Evolutionary conservation across 2,888 invertebrate species (phyloP), one percentile per base, ranked within the genome.

Genomic region (Hemistola chrysoprasaria): DNA sequence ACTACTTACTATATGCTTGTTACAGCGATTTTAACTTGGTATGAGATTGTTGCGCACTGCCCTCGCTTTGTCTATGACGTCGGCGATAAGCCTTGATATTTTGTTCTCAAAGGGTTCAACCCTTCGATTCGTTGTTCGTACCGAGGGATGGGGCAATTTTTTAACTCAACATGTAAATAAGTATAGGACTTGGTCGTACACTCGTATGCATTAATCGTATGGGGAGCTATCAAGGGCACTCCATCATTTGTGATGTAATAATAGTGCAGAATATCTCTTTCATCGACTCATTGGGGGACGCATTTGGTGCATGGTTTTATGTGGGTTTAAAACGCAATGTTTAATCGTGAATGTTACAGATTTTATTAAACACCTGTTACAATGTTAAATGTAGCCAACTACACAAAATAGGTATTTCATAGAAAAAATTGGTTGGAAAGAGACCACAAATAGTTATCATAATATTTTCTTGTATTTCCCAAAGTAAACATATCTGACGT

Each of bases 151-250:
- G 86, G 79, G 80, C 78, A 65, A 63, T 71, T 76, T 84, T 82
- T 84, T 82, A 83, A 80, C 83, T 75, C 69, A 72, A 80, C 81
- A 87, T 86, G 80, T 85, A 84, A 86, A 87, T 88, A 80, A 81
- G 78, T 79, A 81, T 84, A 78, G 78, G 75, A 84, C 85, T 85
- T 81, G 85, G 82, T 79, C 73, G 77, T 73, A 78, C 87, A 87
- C 86, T 87, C 84, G 86, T 82, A 77, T 72, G 65, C 68, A 67
- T 71, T 74, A 76, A 75, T 79, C 72, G 78, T 65, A 71, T 77
- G 62, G 85, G 86, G 85, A 71, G 76, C 76, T 76, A 79, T 85
- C 84, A 84, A 87, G 84, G 85, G 78, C 81, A 82, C 80, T 83
- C 65, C 67, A 68, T 54, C 69, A 68, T 71, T 75, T 77, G 74